These are phyloP conservation scores for Fulica atra DNA, from an alignment of 2,113 vertebrate species.

Conservation along the genomic window DNA sequence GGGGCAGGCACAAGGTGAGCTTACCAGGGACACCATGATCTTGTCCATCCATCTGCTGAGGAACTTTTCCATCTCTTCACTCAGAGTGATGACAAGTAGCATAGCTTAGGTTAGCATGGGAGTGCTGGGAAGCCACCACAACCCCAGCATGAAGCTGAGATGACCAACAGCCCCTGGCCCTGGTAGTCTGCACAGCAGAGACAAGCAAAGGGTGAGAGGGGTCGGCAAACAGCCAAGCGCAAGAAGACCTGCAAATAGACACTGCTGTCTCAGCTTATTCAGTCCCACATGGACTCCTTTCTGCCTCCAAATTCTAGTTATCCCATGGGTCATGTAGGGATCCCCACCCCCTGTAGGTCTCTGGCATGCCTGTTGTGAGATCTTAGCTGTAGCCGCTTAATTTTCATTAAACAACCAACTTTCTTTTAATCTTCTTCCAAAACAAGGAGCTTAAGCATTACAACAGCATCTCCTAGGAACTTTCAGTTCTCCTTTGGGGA, in stretches of 20 bases:
- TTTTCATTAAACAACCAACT: neutral
- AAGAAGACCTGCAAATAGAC: neutral
- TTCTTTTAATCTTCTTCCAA: slow-evolving; percentile 10
- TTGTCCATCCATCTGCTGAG: neutral
- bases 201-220: neutral
- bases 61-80: neutral
- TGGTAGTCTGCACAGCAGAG: neutral
- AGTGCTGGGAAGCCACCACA: neutral
- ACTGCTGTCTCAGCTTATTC: neutral
- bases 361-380: fast-evolving
- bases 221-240: neutral
- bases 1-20: neutral
- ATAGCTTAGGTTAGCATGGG: neutral
- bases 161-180: neutral
- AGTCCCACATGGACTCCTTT: neutral
- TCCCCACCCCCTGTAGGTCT: neutral
- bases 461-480: neutral
- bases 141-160: neutral
- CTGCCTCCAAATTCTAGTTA: neutral
- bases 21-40: fast-evolving
- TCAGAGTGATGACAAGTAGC: fast-evolving
- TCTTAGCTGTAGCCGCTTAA: neutral
- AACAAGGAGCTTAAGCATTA: neutral
- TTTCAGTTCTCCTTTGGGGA: neutral
- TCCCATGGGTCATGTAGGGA: fast-evolving